Percentiles rank a stretch among this genome's conserved stretches.
Evolutionary conservation across 2,888 invertebrate genomes (phyloP).

Genomic region (Acleris laterana): DNA sequence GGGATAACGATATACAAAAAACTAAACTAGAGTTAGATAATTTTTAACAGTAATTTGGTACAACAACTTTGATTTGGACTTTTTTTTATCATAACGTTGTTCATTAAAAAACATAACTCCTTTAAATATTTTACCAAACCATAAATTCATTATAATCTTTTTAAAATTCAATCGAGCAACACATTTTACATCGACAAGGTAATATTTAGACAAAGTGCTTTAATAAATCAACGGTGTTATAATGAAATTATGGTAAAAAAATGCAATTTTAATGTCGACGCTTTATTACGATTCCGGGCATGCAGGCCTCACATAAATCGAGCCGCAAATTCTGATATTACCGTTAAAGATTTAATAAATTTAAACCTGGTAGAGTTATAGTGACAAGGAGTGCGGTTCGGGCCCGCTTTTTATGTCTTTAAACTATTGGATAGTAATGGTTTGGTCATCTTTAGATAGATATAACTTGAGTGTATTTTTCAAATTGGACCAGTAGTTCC

Average conservation of each 20-base stretch:
- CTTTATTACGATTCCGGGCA: slow-evolving; percentile 56
- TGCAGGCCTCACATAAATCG: slow-evolving; percentile 48
- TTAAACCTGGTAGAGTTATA: slow-evolving; percentile 44
- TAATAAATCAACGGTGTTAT: slow-evolving; percentile 49
- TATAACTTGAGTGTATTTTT: too few species aligned
- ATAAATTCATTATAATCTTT: slow-evolving; percentile 32
- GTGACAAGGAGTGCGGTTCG: slow-evolving; percentile 8
- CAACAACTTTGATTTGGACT: too few species aligned
- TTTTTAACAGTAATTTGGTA: too few species aligned
- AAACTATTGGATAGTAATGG: slow-evolving; percentile 10
- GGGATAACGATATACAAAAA: too few species aligned
- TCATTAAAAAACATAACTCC: too few species aligned
- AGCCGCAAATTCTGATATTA: slow-evolving; percentile 52
- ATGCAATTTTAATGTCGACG: slow-evolving; percentile 53
- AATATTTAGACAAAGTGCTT: slow-evolving; percentile 42
- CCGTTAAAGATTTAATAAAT: slow-evolving; percentile 54
- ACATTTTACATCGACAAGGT: slow-evolving; percentile 39
- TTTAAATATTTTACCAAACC: too few species aligned
- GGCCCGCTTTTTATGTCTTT: slow-evolving; percentile 15
- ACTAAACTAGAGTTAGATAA: too few species aligned
- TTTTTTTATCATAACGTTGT: too few species aligned
- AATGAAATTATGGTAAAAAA: slow-evolving; percentile 55
- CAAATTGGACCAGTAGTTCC: too few species aligned
- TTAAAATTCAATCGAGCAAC: slow-evolving; percentile 33
- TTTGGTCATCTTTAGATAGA: neutral